A percentile compares a stretch with the other conserved stretches of the same genome.
phyloP scores from a whole-genome alignment of 2,888 invertebrate species.

The Plutella xylostella region DNA sequence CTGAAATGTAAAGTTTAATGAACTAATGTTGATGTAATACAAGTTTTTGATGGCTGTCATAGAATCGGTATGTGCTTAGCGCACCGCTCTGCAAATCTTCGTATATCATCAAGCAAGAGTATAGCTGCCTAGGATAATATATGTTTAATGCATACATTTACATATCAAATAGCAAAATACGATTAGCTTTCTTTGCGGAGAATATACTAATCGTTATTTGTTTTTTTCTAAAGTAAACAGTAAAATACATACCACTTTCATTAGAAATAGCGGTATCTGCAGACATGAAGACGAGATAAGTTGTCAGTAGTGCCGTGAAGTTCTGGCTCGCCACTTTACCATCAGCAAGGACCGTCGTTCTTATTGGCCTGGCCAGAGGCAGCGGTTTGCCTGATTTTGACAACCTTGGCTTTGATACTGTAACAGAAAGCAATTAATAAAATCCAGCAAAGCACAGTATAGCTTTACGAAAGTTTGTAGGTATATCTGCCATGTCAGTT shows the following conservation, averaged over 20 bases:
- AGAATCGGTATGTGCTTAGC: no score
- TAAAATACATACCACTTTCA: slow-evolving; percentile 24
- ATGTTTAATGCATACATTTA: neutral
- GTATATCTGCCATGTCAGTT: no score
- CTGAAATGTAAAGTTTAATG: neutral
- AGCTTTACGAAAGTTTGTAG: no score
- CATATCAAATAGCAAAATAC: neutral
- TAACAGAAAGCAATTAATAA: no score
- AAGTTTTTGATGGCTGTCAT: neutral
- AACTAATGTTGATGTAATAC: neutral
- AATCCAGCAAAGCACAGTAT: no score
- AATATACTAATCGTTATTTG: neutral
- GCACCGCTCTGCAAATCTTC: neutral
- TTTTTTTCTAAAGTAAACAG: neutral
- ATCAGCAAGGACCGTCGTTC: slow-evolving; percentile 25
- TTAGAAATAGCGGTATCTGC: slow-evolving; percentile 25
- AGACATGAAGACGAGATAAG: slow-evolving; percentile 25
- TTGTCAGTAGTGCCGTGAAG: slow-evolving; percentile 24
- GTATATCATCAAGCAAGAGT: neutral
- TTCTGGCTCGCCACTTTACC: slow-evolving; percentile 22
- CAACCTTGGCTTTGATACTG: slow-evolving; percentile 24
- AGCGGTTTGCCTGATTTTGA: slow-evolving; percentile 20
- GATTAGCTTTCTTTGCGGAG: neutral
- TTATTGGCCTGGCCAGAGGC: slow-evolving; percentile 20
- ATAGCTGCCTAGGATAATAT: neutral